These are phyloP conservation scores for Dryococelus australis DNA, from an alignment of 2,888 invertebrate species.

Conservation along the genomic window DNA sequence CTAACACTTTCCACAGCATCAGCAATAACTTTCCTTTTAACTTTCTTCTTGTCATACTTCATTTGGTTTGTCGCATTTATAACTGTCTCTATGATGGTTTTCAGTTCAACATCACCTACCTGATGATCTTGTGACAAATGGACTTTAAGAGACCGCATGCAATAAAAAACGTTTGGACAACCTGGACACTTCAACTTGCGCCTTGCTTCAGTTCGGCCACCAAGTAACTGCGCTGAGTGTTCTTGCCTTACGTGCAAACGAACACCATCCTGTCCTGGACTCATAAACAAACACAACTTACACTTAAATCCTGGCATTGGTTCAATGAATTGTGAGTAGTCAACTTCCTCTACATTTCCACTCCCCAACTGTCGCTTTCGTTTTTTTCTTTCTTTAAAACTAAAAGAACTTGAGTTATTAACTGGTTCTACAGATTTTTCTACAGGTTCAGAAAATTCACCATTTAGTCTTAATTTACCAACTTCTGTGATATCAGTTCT, in stretches of 20 bases:
- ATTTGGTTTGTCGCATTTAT: constrained; percentile 59
- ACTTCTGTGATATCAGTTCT: not conserved
- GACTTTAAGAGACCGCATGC: constrained; percentile 64
- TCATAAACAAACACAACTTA: constrained; percentile 41
- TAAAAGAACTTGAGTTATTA: not conserved
- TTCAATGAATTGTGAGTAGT: constrained; percentile 34
- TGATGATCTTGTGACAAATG: constrained; percentile 75
- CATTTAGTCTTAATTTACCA: not conserved
- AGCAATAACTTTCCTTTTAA: constrained; percentile 52
- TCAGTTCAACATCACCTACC: constrained; percentile 68
- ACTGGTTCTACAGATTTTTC: not conserved
- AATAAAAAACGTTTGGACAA: constrained; percentile 40
- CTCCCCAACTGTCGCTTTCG: not conserved
- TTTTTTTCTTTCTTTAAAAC: constrained; percentile 7
- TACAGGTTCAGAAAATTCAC: not conserved
- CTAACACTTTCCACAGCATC: constrained; percentile 4
- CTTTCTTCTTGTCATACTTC: constrained; percentile 59
- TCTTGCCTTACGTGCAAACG: constrained; percentile 33
- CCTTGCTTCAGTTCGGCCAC: not conserved
- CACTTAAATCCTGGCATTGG: constrained; percentile 42
- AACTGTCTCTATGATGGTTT: constrained; percentile 65
- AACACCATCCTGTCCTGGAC: constrained; percentile 34
- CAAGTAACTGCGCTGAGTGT: constrained; percentile 33
- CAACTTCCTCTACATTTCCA: not conserved
- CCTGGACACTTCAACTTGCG: constrained; percentile 40